phyloP scores from a whole-genome alignment of 2,113 vertebrate species.

The Pedetes capensis region DNA sequence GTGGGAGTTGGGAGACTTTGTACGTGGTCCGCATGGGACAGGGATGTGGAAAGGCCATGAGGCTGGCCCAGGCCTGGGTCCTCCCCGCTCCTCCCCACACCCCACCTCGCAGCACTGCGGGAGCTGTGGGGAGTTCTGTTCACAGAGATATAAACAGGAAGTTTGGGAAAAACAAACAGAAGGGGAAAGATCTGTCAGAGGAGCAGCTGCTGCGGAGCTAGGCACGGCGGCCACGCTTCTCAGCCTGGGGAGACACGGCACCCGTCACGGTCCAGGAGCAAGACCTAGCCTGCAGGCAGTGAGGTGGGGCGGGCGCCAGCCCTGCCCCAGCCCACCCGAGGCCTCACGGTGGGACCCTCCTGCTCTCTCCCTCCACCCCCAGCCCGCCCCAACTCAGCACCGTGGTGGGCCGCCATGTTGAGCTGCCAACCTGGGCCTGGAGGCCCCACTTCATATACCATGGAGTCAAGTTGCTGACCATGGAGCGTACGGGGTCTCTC shows the following conservation, averaged over 20 bases:
- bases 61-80: too few relatives aligned
- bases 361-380: not conserved
- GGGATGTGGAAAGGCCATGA: not conserved
- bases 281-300: too few relatives aligned
- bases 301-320: too few relatives aligned
- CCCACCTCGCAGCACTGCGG: fast-evolving
- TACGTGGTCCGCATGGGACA: fast-evolving
- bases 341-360: not conserved
- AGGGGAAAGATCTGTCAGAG: not conserved
- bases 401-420: fast-evolving
- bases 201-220: too few relatives aligned
- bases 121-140: not conserved
- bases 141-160: not conserved
- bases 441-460: not conserved
- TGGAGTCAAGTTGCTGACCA: fast-evolving
- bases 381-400: too few relatives aligned
- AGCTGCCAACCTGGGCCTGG: fast-evolving
- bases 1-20: fast-evolving
- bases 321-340: too few relatives aligned
- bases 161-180: not conserved
- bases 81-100: fast-evolving
- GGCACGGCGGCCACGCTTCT: too few relatives aligned
- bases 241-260: too few relatives aligned
- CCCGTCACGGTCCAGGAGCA: too few relatives aligned
- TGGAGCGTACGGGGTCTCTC: too few relatives aligned